A percentile compares a stretch with the other conserved stretches of the same genome.
phyloP scores from a whole-genome alignment of 2,113 vertebrate genomes.

The Silurus meridionalis region DNA sequence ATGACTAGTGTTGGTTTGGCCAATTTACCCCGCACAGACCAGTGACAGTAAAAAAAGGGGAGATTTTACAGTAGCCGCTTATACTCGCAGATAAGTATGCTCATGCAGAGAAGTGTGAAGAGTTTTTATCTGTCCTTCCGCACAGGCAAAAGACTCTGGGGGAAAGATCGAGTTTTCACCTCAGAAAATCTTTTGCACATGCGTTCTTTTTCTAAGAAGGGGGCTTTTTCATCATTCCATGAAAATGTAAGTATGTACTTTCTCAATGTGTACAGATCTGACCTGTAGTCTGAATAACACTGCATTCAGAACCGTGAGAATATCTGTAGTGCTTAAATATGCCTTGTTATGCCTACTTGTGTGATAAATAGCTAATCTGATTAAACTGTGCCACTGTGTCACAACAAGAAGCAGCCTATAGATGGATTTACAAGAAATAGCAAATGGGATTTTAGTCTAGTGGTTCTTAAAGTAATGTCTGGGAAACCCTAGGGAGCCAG shows the following conservation, averaged over 20 bases:
- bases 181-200: conserved; percentile 36
- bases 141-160: conserved; percentile 25
- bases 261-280: neutral
- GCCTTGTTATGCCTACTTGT: conserved; percentile 18
- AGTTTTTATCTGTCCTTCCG: conserved; percentile 49
- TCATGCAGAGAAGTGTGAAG: conserved; percentile 26
- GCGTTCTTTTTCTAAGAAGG: neutral
- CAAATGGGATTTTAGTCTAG: neutral
- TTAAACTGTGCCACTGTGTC: conserved; percentile 2
- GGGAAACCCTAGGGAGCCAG: neutral
- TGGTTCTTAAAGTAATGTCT: conserved; percentile 7
- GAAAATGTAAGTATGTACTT: neutral
- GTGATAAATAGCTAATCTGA: conserved; percentile 27
- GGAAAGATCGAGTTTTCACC: conserved; percentile 42
- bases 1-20: conserved; percentile 41
- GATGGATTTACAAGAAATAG: neutral
- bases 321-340: neutral
- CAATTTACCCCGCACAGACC: conserved; percentile 30
- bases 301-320: neutral
- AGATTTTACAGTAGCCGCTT: conserved; percentile 31
- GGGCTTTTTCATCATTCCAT: neutral
- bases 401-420: neutral
- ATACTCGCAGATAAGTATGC: neutral
- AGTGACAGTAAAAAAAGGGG: conserved; percentile 7
- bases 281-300: neutral